Conservation (phyloP, 1,140 invertebrate species). For the Papilio machaon region DNA sequence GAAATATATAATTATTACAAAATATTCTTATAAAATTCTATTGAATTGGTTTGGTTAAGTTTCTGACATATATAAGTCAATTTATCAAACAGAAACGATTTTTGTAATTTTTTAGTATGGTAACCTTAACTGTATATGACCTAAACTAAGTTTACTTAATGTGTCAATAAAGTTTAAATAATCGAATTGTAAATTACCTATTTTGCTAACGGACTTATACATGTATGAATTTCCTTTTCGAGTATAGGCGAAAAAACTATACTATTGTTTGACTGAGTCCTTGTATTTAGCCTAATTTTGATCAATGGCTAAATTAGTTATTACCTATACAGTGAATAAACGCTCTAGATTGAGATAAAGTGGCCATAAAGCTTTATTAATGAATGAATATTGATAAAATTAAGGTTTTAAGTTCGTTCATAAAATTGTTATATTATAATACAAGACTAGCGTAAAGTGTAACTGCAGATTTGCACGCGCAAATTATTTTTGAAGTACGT, state of each 20-base stretch:
- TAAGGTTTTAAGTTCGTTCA: background rate
- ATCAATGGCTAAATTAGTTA: background rate
- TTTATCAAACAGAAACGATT: no score
- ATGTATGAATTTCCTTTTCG: background rate
- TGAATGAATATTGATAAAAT: background rate
- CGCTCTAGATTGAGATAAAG: background rate
- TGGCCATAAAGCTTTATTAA: background rate
- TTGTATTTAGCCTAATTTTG: background rate
- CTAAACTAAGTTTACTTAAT: no score
- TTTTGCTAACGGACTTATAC: background rate
- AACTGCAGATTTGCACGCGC: background rate
- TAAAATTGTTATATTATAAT: background rate
- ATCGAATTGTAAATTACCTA: background rate
- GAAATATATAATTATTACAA: no score
- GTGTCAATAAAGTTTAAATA: no score
- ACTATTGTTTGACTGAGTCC: background rate
- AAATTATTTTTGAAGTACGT: background rate
- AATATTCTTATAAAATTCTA: no score
- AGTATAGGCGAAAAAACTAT: background rate
- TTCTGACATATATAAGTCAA: no score
- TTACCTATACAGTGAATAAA: background rate
- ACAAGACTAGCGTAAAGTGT: background rate
- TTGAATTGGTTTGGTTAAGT: no score
- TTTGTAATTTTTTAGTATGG: background rate
- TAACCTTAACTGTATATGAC: constrained; percentile 1